Base-by-base conservation (phyloP, 1,140 invertebrate species). In the Chrysopa pallens region DNA sequence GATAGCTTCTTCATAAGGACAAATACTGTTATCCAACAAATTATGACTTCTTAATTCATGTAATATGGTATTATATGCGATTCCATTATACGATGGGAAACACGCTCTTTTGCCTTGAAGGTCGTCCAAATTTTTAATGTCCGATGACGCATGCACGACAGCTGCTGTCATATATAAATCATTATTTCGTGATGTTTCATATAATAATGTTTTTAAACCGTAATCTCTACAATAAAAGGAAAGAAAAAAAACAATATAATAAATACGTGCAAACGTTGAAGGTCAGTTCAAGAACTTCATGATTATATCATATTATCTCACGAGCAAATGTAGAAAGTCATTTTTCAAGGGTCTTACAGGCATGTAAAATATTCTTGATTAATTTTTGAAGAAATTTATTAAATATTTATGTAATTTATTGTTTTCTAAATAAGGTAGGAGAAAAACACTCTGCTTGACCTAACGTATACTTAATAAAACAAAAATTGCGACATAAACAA, bases 41-140 rank as follows among this genome's bases (percentile, higher is more conserved):
- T 61, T 49, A 28, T 62, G 53, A 36, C 65, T 61, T 11, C 62
- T 51, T 7, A 80, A 63, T 15, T 72, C 67, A 39, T 75, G 66
- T 53, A 70, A 62, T 0, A 74, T 76, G 41, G 68, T 64, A 53
- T 75, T 62, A 67, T 73, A 72, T 31, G 78, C 74, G 17, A 78
- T 57, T 15, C 78, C 78, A 52, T 74, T 69, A 50, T 69, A 77
- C 6, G 59, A 63, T 1, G 79, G 71, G 48, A 84, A 74, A 52
- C 80, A 85, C 1, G 81, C 82, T 29, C 70, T 72, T 42, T 72
- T 72, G 2, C 74, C 74, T 52, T 63, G 62, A 17, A 86, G 55
- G 52, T 84, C 74, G 36, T 63, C 53, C 36, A 84, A 62, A 8
- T 50, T 69, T 11, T 61, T 59, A 33, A 77, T 70, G 7, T 59